phyloP scores from a whole-genome alignment of 2,888 invertebrate species.

The Xestia sexstrigata region DNA sequence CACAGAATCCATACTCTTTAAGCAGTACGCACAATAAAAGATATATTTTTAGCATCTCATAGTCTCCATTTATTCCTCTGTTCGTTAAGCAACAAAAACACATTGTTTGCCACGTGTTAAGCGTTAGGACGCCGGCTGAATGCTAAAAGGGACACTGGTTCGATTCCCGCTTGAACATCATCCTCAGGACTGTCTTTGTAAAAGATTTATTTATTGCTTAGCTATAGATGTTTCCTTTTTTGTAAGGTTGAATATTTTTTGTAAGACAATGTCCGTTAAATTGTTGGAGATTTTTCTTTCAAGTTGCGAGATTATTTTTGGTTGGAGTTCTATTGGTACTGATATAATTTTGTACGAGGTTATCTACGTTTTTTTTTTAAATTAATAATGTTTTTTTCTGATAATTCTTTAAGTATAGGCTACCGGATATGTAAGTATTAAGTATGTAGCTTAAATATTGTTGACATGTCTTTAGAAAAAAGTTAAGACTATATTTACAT shows the following conservation, averaged over 20 bases:
- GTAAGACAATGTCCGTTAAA: conserved; percentile 27
- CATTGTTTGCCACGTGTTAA: conserved; percentile 89
- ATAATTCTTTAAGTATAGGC: background rate
- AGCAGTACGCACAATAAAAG: too few relatives aligned
- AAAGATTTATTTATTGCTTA: conserved; percentile 64
- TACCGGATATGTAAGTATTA: background rate
- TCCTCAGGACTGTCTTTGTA: conserved; percentile 60
- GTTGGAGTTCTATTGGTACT: too few relatives aligned
- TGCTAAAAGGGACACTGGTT: conserved; percentile 83
- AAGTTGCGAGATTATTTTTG: conserved; percentile 13
- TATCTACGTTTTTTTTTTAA: background rate
- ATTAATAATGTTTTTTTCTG: too few relatives aligned
- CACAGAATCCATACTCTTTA: background rate
- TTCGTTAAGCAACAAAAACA: conserved; percentile 84
- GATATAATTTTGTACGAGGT: too few relatives aligned
- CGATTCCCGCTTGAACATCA: conserved; percentile 73
- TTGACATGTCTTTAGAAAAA: background rate
- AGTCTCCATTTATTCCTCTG: conserved; percentile 71
- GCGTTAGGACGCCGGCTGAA: conserved; percentile 83
- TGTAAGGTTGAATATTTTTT: conserved; percentile 17
- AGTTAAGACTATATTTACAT: too few relatives aligned
- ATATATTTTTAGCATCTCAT: background rate
- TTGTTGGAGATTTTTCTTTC: conserved; percentile 33
- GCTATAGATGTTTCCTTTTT: conserved; percentile 39
- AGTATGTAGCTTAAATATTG: too few relatives aligned